Evolutionary conservation across 2,113 vertebrate genomes (phyloP).

Genomic region (Mastomys natalensis): DNA sequence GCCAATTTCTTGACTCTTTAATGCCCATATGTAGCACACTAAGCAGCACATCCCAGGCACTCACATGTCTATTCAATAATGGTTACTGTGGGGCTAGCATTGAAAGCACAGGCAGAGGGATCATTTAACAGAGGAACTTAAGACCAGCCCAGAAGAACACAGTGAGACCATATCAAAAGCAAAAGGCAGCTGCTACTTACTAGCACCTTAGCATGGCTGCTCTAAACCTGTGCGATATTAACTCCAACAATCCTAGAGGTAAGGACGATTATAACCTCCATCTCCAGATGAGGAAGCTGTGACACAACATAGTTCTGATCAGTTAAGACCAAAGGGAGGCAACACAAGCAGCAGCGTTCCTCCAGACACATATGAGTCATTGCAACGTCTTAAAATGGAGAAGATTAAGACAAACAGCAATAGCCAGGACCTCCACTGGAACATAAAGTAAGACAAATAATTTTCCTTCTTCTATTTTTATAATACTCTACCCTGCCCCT

Average conservation of each 20-base stretch:
- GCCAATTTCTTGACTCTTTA: constrained; percentile 20
- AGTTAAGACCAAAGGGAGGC: not conserved
- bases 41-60: not conserved
- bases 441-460: constrained; percentile 44
- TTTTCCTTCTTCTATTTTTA: constrained; percentile 18
- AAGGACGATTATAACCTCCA: not conserved
- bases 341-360: not conserved
- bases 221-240: not conserved
- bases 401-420: constrained; percentile 20
- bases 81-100: not conserved
- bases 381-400: constrained; percentile 39
- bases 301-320: not conserved
- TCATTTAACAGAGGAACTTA: not conserved
- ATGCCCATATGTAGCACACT: not conserved
- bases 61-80: not conserved
- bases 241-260: not conserved
- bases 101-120: not conserved
- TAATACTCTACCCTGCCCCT: constrained; percentile 18
- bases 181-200: not conserved
- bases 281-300: not conserved
- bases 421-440: not conserved
- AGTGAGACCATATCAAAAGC: not conserved
- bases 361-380: not conserved
- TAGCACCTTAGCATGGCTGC: not conserved
- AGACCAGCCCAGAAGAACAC: not conserved